Base-by-base conservation (phyloP, 2,113 vertebrate genomes). In the Atractosteus spatula region DNA sequence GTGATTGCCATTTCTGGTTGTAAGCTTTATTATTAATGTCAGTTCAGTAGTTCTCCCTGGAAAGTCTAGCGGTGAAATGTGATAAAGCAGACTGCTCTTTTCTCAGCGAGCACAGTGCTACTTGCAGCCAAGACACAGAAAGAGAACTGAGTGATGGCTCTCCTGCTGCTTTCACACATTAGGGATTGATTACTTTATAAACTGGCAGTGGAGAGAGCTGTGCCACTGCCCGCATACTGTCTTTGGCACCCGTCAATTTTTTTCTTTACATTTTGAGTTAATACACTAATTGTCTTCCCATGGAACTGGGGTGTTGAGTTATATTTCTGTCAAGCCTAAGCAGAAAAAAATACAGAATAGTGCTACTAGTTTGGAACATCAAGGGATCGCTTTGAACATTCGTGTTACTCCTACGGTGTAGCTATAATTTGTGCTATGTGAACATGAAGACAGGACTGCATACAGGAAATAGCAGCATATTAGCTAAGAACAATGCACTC, bases 21-120 rank as follows among this genome's bases (percentile, higher is more conserved):
- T 69, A 70, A 55, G 17, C 44, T 61, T 70, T 65, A 85, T 86
- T 81, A 84, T 79, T 81, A 76, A 68, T 71, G 78, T 86, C 73
- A 43, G 76, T 81, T 77, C 12, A 10, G 68, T 56, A 42, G 17
- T 12, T 7, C 41, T 12, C n/a, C 41, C 0, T n/a, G 29, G 62
- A 41, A 14, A 64, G 10, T 16, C 69, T 51, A 57, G 11, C n/a
- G 41, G 41, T 51, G 47, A 51, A 51, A 51, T 59, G 29, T 16
- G 8, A 45, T 71, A n/a, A 64, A 71, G 51, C 44, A 71, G 61
- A 54, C 51, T 10, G 41, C 12, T 64, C 59, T 10, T n/a, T 43
- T 45, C 13, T 10, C 44, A 29, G 13, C 7, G 10, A 51, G 47
- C 47, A 10, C 10, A 51, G 5, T 10, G 47, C 10, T 51, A 51